A percentile compares a stretch with the other conserved stretches of the same genome.
phyloP scores from a whole-genome alignment of 2,888 invertebrate species.

The Eristalinus sepulchralis region DNA sequence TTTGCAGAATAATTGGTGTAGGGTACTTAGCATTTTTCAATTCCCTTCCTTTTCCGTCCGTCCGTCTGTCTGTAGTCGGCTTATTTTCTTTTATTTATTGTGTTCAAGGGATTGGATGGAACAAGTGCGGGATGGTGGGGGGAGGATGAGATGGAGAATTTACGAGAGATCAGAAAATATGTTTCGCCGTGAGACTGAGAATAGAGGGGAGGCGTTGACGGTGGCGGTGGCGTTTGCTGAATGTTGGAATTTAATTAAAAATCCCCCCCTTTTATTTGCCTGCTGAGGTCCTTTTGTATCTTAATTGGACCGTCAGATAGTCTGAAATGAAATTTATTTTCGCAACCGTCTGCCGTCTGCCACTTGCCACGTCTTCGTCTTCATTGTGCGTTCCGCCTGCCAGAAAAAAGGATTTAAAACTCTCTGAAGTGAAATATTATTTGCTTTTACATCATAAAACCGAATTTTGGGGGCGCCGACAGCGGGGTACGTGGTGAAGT shows the following conservation, averaged over 20 bases:
- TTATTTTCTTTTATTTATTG: background rate
- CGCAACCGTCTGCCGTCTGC: background rate
- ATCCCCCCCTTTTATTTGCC: background rate
- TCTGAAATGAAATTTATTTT: conserved; percentile 29
- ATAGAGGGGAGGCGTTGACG: background rate
- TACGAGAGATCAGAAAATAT: background rate
- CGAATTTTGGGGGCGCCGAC: background rate
- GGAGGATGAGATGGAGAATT: background rate
- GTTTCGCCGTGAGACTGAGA: background rate
- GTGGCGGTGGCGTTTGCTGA: background rate
- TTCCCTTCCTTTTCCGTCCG: background rate
- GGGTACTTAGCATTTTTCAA: background rate
- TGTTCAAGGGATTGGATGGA: background rate
- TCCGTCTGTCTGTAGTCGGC: background rate
- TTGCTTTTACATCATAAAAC: conserved; percentile 18
- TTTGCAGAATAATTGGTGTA: conserved; percentile 2
- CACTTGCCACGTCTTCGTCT: background rate
- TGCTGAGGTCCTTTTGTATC: background rate
- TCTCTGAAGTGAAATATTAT: conserved; percentile 30
- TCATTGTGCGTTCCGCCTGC: background rate
- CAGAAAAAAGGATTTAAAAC: conserved; percentile 20
- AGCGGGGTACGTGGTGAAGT: background rate
- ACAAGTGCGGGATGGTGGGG: too few relatives aligned
- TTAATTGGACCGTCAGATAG: conserved; percentile 48
- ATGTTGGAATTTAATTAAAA: conserved; percentile 36